Percentiles rank a stretch among this genome's conserved stretches.
phyloP scores from a whole-genome alignment of 2,113 vertebrate genomes.

The Indri indri region DNA sequence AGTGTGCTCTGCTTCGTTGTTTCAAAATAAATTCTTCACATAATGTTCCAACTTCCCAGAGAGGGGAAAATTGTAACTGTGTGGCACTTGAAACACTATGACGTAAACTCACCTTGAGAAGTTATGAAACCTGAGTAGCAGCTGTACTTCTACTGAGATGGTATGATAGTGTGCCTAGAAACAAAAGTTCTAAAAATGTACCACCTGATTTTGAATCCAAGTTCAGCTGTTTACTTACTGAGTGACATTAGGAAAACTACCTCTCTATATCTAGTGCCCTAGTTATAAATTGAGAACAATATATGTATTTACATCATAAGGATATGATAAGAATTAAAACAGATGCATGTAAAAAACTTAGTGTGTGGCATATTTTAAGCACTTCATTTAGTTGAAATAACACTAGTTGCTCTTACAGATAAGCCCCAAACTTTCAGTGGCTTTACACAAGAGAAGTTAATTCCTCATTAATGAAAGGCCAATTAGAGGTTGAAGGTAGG shows the following conservation, averaged over 20 bases:
- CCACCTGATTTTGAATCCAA: neutral
- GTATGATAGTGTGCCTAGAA: neutral
- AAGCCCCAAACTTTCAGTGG: neutral
- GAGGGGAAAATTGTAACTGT: neutral
- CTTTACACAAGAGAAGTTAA: neutral
- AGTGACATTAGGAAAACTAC: neutral
- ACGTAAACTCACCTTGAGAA: neutral
- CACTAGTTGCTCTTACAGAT: neutral
- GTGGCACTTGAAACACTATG: neutral
- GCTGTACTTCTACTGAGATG: neutral
- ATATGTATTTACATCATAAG: neutral
- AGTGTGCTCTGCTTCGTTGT: neutral
- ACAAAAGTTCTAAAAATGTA: neutral
- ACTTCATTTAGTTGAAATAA: neutral
- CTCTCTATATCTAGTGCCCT: neutral
- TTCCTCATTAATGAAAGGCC: neutral
- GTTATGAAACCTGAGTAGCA: neutral
- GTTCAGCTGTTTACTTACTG: neutral
- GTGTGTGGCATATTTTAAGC: neutral
- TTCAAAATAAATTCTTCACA: conserved; percentile 15
- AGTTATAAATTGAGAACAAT: neutral
- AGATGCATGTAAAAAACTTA: neutral
- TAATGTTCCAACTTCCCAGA: neutral
- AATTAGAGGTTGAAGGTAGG: neutral
- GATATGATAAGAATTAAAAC: neutral